Conservation (phyloP, 2,113 vertebrate genomes). For the Trinectes maculatus region DNA sequence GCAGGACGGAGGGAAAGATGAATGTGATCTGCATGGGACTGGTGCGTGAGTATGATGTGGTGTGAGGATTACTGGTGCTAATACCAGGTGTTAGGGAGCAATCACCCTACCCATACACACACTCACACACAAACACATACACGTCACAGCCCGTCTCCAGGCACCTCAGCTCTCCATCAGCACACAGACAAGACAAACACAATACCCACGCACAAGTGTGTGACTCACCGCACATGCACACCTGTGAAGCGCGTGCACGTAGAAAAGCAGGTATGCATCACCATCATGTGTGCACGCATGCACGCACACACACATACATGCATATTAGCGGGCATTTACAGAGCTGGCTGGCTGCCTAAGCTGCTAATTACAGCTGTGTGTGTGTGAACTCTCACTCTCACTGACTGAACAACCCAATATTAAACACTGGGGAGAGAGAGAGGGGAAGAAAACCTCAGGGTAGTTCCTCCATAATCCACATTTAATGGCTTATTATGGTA, state of each 20-base stretch:
- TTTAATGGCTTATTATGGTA: conserved; percentile 72
- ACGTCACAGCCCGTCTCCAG: conserved; percentile 71
- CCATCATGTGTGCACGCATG: background rate
- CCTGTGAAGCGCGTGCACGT: conserved; percentile 22
- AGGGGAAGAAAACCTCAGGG: conserved; percentile 55
- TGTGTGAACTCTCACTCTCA: conserved; percentile 77
- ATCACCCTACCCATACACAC: conserved; percentile 59
- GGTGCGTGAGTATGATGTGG: conserved; percentile 78
- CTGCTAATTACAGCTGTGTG: conserved; percentile 81
- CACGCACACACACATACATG: conserved; percentile 51
- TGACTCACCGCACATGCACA: conserved; percentile 69
- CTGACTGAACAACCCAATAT: conserved; percentile 69
- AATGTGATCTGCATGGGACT: conserved; percentile 61
- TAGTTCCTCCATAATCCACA: conserved; percentile 72
- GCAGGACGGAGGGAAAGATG: conserved; percentile 25
- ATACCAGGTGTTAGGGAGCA: conserved; percentile 80
- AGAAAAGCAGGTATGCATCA: conserved; percentile 26
- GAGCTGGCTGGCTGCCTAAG: conserved; percentile 77
- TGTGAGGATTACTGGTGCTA: conserved; percentile 76
- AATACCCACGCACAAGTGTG: conserved; percentile 61
- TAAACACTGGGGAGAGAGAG: conserved; percentile 53
- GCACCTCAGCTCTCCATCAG: conserved; percentile 72
- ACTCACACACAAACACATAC: conserved; percentile 40
- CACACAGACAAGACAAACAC: conserved; percentile 76
- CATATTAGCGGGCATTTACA: conserved; percentile 53